Percentiles rank a stretch among this genome's conserved stretches.
These are phyloP conservation scores for Tychaedon coryphoeus DNA, from an alignment of 2,113 vertebrate species.

Conservation along the genomic window DNA sequence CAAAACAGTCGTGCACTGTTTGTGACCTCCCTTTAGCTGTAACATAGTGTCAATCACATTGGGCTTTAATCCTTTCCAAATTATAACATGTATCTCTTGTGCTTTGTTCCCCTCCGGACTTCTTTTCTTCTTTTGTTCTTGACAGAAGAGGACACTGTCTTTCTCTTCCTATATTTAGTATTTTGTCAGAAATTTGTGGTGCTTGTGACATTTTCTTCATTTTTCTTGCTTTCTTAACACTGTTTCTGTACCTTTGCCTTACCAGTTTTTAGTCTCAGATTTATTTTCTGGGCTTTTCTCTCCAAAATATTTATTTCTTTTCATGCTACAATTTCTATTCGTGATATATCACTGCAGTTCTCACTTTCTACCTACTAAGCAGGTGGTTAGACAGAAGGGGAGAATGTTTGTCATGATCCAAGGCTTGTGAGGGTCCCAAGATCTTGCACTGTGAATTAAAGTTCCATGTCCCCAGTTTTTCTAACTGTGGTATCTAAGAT, in stretches of 20 bases:
- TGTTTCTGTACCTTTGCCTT: not conserved
- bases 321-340: not conserved
- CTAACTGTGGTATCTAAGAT: not conserved
- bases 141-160: not conserved
- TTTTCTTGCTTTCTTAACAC: not conserved
- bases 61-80: conserved; percentile 26
- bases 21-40: conserved; percentile 38
- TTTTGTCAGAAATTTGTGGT: not conserved
- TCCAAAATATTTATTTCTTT: not conserved
- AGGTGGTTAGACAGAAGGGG: not conserved
- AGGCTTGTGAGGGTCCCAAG: not conserved
- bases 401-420: not conserved
- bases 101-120: not conserved
- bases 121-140: not conserved
- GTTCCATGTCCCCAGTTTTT: not conserved
- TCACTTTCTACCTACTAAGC: not conserved
- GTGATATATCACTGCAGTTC: not conserved
- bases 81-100: not conserved
- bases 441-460: not conserved
- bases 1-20: not conserved
- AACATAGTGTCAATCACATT: not conserved
- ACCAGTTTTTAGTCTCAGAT: not conserved
- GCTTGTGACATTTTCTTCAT: not conserved
- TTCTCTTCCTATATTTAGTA: not conserved
- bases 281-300: not conserved